Evolutionary conservation across 2,888 invertebrate genomes (phyloP), one percentile per base, ranked within the genome.

Genomic region (Phytoseiulus persimilis): DNA sequence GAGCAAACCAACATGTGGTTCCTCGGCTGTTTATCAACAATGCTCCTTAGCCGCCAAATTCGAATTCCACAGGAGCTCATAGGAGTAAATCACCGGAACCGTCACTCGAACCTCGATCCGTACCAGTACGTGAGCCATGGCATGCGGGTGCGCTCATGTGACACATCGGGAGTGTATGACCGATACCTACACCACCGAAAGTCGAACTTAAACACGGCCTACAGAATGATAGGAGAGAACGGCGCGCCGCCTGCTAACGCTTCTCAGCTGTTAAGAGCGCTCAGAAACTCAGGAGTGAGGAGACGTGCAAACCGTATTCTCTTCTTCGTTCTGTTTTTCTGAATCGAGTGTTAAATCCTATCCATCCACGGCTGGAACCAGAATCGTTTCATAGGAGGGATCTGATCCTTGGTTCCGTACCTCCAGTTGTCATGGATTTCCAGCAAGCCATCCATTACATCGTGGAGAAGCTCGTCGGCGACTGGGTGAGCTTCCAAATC

Each of bases 401-500:
- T 65, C 39, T 65, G n/a, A n/a, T n/a, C 65, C 65, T 14, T 65
- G 65, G 18, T 65, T 23, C 9, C 28, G 2, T 65, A 23, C 9
- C 14, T 14, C 18, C 65, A 65, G 87, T 9, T 28, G 39, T n/a
- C 45, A 87, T 87, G 87, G 32, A 45, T 33, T 9, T n/a, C 9
- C 6, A 87, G 32, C 33, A 87, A 14, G 87, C 87, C 9, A 87
- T 31, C 1, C 11, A 14, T 6, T 11, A 39, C 23, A 87, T 87
- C 28, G 87, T 87, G 39, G 23, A 31, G 18, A 33, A 45, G n/a
- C 32, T 87, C 23, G 39, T 87, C 0, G 32, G 39, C 11, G 87
- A 87, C 87, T 87, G 87, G 87, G 33, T 33, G 32, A 32, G 87
- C 45, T 45, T 87, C n/a, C 87, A n/a, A 0, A 87, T 87, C 45